Percentiles rank a stretch among this genome's conserved stretches.
Conservation (phyloP, 2,797 vertebrate species). For the Nasua narica region DNA sequence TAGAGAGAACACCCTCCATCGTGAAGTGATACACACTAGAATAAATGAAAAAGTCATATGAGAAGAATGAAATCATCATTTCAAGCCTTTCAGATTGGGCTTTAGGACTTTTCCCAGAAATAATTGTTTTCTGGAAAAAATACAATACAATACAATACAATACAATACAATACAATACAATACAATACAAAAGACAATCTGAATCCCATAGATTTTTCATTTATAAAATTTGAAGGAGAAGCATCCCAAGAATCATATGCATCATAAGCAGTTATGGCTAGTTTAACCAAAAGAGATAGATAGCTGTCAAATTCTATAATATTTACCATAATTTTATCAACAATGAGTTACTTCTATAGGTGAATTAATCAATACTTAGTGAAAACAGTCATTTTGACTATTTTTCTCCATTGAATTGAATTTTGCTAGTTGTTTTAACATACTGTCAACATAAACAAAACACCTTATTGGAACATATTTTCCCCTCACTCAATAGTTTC, state of each 20-base stretch:
- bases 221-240: not conserved
- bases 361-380: not conserved
- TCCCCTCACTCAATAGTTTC: not conserved
- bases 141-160: no score
- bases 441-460: not conserved
- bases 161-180: no score
- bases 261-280: not conserved
- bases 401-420: not conserved
- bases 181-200: not conserved
- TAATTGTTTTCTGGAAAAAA: constrained; percentile 1
- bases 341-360: not conserved
- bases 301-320: not conserved
- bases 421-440: not conserved
- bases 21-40: not conserved
- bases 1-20: not conserved
- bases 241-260: not conserved
- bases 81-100: not conserved
- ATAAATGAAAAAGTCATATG: not conserved
- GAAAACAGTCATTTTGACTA: not conserved
- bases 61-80: not conserved
- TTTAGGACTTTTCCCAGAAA: not conserved
- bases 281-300: not conserved
- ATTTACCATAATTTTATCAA: not conserved
- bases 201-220: not conserved
- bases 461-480: not conserved